Evolutionary conservation across 2,113 vertebrate genomes (phyloP).

Genomic region (Psilopsiagon aymara): DNA sequence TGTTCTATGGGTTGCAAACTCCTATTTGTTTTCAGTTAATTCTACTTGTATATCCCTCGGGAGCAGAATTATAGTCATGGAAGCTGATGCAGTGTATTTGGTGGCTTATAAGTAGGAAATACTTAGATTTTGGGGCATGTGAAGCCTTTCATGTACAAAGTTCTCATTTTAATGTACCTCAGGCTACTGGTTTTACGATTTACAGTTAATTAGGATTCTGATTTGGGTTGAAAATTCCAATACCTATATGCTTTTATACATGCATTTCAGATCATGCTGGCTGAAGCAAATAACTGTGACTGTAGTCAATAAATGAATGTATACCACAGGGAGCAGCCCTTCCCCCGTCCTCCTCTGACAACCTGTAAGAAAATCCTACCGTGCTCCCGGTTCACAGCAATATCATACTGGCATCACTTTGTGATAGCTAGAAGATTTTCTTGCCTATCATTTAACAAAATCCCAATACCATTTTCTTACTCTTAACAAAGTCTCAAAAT

Average conservation of each 20-base stretch:
- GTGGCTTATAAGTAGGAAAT: constrained; percentile 75
- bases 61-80: constrained; percentile 73
- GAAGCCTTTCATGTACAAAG: constrained; percentile 82
- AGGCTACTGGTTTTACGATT: constrained; percentile 79
- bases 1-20: constrained; percentile 65
- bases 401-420: constrained; percentile 71
- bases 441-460: constrained; percentile 68
- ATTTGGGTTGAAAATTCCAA: constrained; percentile 79
- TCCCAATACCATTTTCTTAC: constrained; percentile 56
- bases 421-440: constrained; percentile 64
- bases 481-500: constrained; percentile 62
- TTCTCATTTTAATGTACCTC: constrained; percentile 83
- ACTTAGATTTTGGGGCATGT: constrained; percentile 77
- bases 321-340: constrained; percentile 66
- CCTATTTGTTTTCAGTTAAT: constrained; percentile 77
- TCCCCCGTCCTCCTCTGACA: constrained; percentile 60
- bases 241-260: constrained; percentile 74
- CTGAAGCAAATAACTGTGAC: constrained; percentile 79
- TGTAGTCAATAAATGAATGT: constrained; percentile 74
- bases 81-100: constrained; percentile 74
- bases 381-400: constrained; percentile 67
- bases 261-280: constrained; percentile 77
- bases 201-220: constrained; percentile 83
- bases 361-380: constrained; percentile 75
- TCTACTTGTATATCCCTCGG: constrained; percentile 71